Percentiles rank a stretch among this genome's conserved stretches.
Conservation (phyloP, 2,888 invertebrate genomes). For the Aricia artaxerxes region DNA sequence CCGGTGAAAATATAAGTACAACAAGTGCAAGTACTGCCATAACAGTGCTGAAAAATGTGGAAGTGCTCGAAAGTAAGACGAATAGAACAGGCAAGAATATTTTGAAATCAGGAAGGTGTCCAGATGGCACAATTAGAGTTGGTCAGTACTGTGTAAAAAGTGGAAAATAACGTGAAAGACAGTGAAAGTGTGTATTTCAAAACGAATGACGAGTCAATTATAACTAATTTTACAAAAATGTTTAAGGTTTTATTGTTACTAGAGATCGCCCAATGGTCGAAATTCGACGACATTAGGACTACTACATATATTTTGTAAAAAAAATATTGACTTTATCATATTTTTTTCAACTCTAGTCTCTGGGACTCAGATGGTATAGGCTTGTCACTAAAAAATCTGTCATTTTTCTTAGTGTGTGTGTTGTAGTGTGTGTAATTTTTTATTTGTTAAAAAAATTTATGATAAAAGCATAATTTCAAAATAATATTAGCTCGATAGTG, state of each 20-base stretch:
- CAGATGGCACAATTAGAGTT: neutral
- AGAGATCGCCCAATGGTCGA: too few species aligned
- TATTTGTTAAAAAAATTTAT: too few species aligned
- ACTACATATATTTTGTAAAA: too few species aligned
- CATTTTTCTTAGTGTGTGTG: too few species aligned
- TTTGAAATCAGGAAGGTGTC: neutral
- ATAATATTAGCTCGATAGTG: too few species aligned
- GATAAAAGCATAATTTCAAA: too few species aligned
- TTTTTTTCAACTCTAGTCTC: too few species aligned
- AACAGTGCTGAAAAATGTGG: neutral
- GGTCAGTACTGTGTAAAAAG: neutral
- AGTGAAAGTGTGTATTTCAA: neutral
- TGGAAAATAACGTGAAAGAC: neutral
- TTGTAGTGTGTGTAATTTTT: too few species aligned
- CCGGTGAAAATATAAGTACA: neutral
- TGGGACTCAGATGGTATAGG: too few species aligned
- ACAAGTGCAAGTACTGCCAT: neutral
- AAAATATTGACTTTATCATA: too few species aligned
- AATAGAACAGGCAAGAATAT: constrained; percentile 4
- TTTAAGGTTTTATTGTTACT: neutral
- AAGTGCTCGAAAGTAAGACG: neutral
- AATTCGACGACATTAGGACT: too few species aligned
- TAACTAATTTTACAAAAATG: neutral
- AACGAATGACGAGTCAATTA: neutral
- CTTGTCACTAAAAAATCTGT: too few species aligned